Evolutionary conservation across 2,797 vertebrate genomes (phyloP).

Genomic region (Carapus acus): DNA sequence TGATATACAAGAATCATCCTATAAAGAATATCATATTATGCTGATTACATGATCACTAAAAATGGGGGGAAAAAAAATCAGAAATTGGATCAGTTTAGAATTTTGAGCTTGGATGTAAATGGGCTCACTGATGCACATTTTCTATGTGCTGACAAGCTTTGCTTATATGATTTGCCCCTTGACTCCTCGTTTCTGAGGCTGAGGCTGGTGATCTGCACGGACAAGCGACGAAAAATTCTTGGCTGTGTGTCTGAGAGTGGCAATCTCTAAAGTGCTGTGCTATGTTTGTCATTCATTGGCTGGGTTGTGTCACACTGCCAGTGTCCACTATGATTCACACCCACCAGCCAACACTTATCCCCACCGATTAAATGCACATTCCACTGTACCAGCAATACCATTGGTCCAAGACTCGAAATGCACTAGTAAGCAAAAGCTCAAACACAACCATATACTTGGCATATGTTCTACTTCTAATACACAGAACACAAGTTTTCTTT

Average conservation of each 20-base stretch:
- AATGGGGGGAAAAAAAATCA: too few species aligned
- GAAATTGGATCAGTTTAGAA: too few species aligned
- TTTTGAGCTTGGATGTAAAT: too few species aligned
- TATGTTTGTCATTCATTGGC: conserved; percentile 61
- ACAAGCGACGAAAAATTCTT: conserved; percentile 40
- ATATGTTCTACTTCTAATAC: conserved; percentile 64
- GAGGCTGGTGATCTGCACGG: conserved; percentile 20
- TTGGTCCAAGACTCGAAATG: conserved; percentile 77
- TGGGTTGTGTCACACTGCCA: conserved; percentile 61
- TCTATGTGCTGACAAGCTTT: too few species aligned
- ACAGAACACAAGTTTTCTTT: conserved; percentile 42
- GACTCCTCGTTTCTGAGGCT: too few species aligned
- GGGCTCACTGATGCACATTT: too few species aligned
- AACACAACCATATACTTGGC: conserved; percentile 76
- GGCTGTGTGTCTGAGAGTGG: conserved; percentile 61
- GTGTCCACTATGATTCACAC: conserved; percentile 36
- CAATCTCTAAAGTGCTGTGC: conserved; percentile 79
- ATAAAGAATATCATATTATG: too few species aligned
- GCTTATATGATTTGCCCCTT: too few species aligned
- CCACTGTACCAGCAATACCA: conserved; percentile 59
- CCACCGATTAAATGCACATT: conserved; percentile 33
- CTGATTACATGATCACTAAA: too few species aligned
- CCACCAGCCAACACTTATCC: conserved; percentile 1
- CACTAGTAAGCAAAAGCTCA: conserved; percentile 69
- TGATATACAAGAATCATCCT: too few species aligned